Conservation (phyloP, 2,797 vertebrate species). For the Sebastes matsubarae region DNA sequence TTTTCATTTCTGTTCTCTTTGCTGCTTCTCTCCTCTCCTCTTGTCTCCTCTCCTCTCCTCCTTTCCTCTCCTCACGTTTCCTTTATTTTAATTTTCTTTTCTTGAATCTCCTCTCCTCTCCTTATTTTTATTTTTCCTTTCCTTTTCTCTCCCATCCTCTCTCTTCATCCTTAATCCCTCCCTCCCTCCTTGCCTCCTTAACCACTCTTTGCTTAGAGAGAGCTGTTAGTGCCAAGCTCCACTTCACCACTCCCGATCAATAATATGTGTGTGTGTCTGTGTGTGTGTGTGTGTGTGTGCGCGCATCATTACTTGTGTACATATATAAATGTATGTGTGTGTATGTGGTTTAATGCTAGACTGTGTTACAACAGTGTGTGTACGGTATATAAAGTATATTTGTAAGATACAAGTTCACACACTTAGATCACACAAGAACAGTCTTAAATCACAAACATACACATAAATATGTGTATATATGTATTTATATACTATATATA, state of each 20-base stretch:
- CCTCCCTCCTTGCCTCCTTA: conserved; percentile 44
- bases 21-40: not conserved
- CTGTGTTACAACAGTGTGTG: not conserved
- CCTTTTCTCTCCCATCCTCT: not conserved
- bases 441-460: not conserved
- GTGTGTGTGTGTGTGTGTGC: not conserved
- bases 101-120: not conserved
- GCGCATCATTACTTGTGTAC: not conserved
- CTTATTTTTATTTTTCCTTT: not conserved
- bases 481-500: too few relatives aligned
- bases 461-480: not conserved
- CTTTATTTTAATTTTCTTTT: not conserved
- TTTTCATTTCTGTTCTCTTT: not conserved
- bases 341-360: not conserved
- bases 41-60: too few relatives aligned
- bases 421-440: not conserved
- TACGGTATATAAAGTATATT: too few relatives aligned
- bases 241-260: conserved; percentile 60
- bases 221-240: conserved; percentile 53
- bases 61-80: not conserved
- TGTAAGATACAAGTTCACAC: too few relatives aligned
- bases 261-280: conserved; percentile 8
- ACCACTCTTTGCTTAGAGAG: conserved; percentile 53
- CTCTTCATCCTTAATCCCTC: not conserved
- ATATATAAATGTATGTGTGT: not conserved